Percentiles rank a stretch among this genome's conserved stretches.
phyloP scores from a whole-genome alignment of 2,797 vertebrate species.

The Lates japonicus region DNA sequence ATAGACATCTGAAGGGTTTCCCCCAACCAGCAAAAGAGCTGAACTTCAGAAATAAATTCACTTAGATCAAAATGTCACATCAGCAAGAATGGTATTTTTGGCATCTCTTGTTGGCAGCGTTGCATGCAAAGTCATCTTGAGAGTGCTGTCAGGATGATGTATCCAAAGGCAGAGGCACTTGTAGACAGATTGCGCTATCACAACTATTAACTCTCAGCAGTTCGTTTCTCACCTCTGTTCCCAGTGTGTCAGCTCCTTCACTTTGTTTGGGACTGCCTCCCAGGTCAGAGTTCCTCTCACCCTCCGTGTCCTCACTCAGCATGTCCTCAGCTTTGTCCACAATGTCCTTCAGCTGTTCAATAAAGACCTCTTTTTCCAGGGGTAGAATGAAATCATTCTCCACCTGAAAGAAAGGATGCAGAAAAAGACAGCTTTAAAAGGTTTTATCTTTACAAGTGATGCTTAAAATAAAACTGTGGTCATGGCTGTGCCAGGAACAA shows the following conservation, averaged over 20 bases:
- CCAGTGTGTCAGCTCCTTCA: conserved; percentile 68
- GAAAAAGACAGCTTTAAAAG: background rate
- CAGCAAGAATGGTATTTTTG: conserved; percentile 62
- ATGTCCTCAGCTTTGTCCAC: conserved; percentile 99
- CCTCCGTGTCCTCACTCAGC: conserved; percentile 94
- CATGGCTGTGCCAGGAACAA: background rate
- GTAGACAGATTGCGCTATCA: conserved; percentile 21
- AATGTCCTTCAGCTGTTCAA: conserved; percentile 98
- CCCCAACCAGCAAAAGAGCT: conserved; percentile 34
- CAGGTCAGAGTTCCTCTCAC: conserved; percentile 90
- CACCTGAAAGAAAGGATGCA: conserved; percentile 84
- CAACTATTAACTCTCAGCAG: conserved; percentile 49
- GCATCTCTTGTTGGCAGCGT: conserved; percentile 45
- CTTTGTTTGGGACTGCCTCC: conserved; percentile 88
- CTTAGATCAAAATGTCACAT: conserved; percentile 55
- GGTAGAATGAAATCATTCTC: conserved; percentile 98
- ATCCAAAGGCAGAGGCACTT: conserved; percentile 16
- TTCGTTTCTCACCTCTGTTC: conserved; percentile 80
- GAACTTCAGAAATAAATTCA: conserved; percentile 48
- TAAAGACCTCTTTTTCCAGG: conserved; percentile 95
- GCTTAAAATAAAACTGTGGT: background rate
- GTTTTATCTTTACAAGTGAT: background rate
- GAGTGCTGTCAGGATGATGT: conserved; percentile 45
- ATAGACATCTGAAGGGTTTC: conserved; percentile 34
- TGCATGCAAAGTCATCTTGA: conserved; percentile 60